Evolutionary conservation across 2,797 vertebrate species (phyloP), one percentile per base, ranked within the genome.

Genomic region (Thunnus albacares): DNA sequence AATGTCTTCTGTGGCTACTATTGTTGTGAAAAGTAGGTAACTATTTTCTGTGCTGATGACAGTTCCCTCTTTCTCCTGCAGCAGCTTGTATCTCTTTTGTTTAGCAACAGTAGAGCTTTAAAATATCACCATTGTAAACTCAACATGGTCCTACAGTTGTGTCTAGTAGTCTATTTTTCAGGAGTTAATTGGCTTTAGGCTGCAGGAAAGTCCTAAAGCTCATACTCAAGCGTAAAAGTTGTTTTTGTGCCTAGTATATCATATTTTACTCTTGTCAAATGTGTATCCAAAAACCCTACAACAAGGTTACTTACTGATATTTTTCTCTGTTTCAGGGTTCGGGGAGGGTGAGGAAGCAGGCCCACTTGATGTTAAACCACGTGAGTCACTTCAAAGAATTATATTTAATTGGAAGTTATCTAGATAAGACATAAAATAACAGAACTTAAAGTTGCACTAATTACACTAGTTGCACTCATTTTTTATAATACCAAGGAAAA

Each of bases 1-100:
- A 87, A 79, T 93, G 73, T 98, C 98, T 0, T 94, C 93, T 18
- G 96, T 96, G 63, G 97, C 98, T 28, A 96, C 97, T 0, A 47
- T 99, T 30, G 97, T 99, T 88, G 95, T 99, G 66, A 99, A 99
- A 95, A 97, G 98, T 99, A 97, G 30, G 98, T 96, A 89, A 52
- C 52, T 33, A 28, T 28, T 24, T 63, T 69, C 20, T 47, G 18
- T 14, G 12, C 10, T 9, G 35, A 52, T 77, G 33, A 15, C 41
- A 28, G 33, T 60, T 45, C 20, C 20, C 12, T 59, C 26, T 22
- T 4, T 51, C 53, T 84, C 41, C 47, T 20, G 30, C 53, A 67
- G 35, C 60, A 60, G 49, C 60, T 47, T 9, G 6, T 20, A 14
- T 57, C 33, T 77, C 20, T 47, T 57, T 63, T 33, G 33, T 43